Base-by-base conservation (phyloP, 1,140 invertebrate species). In the Propsilocerus akamusi region DNA sequence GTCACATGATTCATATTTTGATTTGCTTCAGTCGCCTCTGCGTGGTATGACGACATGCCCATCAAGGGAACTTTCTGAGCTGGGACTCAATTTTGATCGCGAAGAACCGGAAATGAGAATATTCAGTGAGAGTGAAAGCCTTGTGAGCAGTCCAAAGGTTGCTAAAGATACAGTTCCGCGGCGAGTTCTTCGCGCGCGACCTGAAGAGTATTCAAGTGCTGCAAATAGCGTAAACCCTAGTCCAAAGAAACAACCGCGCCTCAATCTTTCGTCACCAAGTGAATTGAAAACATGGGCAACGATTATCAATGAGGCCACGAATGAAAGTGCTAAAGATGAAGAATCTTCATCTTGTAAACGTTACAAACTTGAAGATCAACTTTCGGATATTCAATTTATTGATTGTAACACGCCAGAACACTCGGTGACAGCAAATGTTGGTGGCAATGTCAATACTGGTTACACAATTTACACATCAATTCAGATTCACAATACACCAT, bases 1-100 rank as follows among this genome's bases (percentile, higher is more conserved):
- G 0, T 92, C 87, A 0, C 89, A 92, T 62, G 89, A 94, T 65
- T 93, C 88, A 1, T 94, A 93, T 65, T 94, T 94, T 69, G 87
- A 92, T 68, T 74, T 59, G 54, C 60, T 61, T 57, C 75, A 57
- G 66, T 69, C 61, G 49, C 76, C 57, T 49, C 72, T 72, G 41
- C 55, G 63, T 20, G 63, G 61, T 3, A 56, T 61, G 52, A 62
- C 63, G 25, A 62, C 62, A 20, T 73, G 71, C 22, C 70, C 72
- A 0, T 67, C 63, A 34, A 23, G 80, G 12, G 86, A 89, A 66
- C 69, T 90, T 25, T 86, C 83, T 28, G 84, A 86, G 56, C 78
- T 89, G 61, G 76, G 84, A 32, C 66, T 90, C 8, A 82, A 86
- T 47, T 84, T 89, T 56, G 83, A 86, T 52, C 73, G 86, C 11